These are phyloP conservation scores for Acromyrmex charruanus DNA, from an alignment of 1,140 invertebrate species.

Conservation along the genomic window DNA sequence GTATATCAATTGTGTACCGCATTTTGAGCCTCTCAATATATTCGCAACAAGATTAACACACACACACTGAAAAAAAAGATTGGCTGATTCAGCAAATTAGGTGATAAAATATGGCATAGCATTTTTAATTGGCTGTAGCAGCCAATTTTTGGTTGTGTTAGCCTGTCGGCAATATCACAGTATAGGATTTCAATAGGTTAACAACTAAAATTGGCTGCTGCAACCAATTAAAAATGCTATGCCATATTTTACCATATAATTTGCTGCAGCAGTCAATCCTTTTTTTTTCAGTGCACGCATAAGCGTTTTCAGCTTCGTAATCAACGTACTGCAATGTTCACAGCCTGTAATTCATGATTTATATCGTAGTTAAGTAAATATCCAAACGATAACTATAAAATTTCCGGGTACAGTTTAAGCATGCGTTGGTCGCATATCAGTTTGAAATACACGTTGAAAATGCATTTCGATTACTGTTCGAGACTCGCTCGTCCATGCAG, in stretches of 20 bases:
- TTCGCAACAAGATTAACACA: slow-evolving; percentile 56
- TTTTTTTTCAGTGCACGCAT: background rate
- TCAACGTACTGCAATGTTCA: slow-evolving; percentile 37
- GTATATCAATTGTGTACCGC: background rate
- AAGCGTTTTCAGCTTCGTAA: slow-evolving; percentile 31
- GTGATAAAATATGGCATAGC: too few species aligned
- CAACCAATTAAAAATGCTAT: too few species aligned
- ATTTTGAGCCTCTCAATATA: slow-evolving; percentile 46
- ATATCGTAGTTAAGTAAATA: background rate
- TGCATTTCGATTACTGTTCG: slow-evolving; percentile 36
- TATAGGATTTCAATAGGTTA: too few species aligned
- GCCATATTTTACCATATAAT: too few species aligned
- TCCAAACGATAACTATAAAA: slow-evolving; percentile 53
- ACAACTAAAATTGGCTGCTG: too few species aligned
- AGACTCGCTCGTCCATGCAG: background rate
- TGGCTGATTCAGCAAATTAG: too few species aligned
- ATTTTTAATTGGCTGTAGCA: too few species aligned
- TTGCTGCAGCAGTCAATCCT: too few species aligned
- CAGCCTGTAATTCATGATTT: slow-evolving; percentile 49
- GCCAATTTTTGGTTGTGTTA: too few species aligned
- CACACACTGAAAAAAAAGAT: too few species aligned
- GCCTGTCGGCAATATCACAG: too few species aligned
- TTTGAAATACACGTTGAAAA: slow-evolving; percentile 24
- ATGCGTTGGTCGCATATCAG: background rate
- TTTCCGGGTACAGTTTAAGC: slow-evolving; percentile 14